These are phyloP conservation scores for Drosophila punjabiensis DNA, from an alignment of 1,140 invertebrate species.

Conservation along the genomic window DNA sequence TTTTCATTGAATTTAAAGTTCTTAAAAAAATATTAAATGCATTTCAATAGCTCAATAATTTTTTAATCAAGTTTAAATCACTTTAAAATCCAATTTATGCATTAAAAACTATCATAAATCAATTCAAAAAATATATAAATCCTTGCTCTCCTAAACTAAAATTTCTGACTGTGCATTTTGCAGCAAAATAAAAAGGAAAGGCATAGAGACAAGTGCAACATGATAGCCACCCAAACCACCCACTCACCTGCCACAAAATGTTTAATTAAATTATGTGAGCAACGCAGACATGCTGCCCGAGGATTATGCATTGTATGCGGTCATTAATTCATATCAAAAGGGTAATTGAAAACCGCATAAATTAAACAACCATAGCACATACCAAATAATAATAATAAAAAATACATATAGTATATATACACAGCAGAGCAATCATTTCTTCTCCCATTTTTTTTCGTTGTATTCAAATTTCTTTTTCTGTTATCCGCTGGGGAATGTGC, in stretches of 20 bases:
- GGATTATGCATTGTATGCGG: constrained; percentile 59
- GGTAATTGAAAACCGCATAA: constrained; percentile 84
- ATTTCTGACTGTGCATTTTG: constrained; percentile 24
- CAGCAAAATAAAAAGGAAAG: constrained; percentile 13
- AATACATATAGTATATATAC: constrained; percentile 15
- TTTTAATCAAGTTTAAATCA: not conserved
- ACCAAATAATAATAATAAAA: constrained; percentile 23
- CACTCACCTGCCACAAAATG: constrained; percentile 36
- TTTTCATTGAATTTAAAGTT: not conserved
- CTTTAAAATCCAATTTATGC: not conserved
- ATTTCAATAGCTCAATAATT: accelerated
- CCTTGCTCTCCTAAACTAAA: too few species aligned
- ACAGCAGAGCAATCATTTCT: constrained; percentile 36
- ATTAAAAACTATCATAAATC: not conserved
- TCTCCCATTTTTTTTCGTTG: constrained; percentile 9
- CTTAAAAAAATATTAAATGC: not conserved
- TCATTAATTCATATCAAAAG: constrained; percentile 83
- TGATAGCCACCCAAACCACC: constrained; percentile 13
- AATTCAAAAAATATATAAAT: not conserved
- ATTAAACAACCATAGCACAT: constrained; percentile 59
- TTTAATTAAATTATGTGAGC: constrained; percentile 72
- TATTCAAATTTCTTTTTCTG: constrained; percentile 55
- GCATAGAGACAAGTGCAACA: constrained; percentile 40
- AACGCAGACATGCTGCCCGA: constrained; percentile 30
- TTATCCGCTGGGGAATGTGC: constrained; percentile 57